Evolutionary conservation across 2,888 invertebrate genomes (phyloP), one percentile per base, ranked within the genome.

Genomic region (Pollenia griseotomentosa): DNA sequence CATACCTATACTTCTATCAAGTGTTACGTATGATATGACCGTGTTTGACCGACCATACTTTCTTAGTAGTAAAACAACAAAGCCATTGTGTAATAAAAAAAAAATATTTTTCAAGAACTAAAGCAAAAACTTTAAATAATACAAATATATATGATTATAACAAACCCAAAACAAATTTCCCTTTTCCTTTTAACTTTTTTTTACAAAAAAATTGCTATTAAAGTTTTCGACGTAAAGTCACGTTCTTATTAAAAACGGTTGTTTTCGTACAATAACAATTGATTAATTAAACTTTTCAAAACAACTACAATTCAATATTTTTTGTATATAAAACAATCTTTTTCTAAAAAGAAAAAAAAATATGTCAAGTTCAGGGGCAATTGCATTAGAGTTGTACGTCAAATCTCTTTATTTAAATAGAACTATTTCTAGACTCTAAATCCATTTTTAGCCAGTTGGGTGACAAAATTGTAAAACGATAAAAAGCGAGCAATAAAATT

Each of bases 221-320:
- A 9, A 42, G 65, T 48, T 71, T 80, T 61, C 1, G 40, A 51
- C 65, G 61, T 44, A 83, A 83, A 83, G 86, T 83, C 86, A 86
- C 86, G 86, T 86, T 80, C 40, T 71, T 8, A 12, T 59, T 16
- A 55, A 65, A 59, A 79, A 6, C 33, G 5, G 33, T 33, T 33
- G 33, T 33, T 33, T 33, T 33, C 33, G 33, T 33, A 33, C 33
- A 33, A 33, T 33, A 33, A 33, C 19, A 33, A 63, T 14, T 11
- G 33, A 63, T 33, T 8, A 33, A 63, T 63, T 42, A 63, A 63
- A 53, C 33, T 33, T 33, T 33, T 33, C 33, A 33, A 33, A 33
- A 33, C 33, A 33, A 33, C 6, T 6, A 6, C 33, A 33, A 33
- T 33, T 33, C 33, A 33, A 33, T 33, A 33, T 33, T 33, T 33